A percentile compares a stretch with the other conserved stretches of the same genome.
These are phyloP conservation scores for Conger conger DNA, from an alignment of 2,113 vertebrate genomes.

Conservation along the genomic window DNA sequence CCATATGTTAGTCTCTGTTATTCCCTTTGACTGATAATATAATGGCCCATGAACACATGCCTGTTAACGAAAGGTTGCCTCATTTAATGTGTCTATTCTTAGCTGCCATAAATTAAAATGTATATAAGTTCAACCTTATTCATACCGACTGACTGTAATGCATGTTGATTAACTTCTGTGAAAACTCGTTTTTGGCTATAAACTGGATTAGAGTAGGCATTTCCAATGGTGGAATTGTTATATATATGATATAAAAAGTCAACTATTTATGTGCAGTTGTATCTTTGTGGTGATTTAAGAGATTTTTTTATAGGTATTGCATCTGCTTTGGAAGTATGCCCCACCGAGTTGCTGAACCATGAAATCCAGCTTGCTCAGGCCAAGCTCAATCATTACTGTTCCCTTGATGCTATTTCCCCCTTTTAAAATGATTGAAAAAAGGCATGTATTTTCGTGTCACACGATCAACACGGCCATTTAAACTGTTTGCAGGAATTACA, in stretches of 20 bases:
- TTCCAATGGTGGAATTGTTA: background rate
- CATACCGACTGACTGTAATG: background rate
- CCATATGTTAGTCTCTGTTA: background rate
- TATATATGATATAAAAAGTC: too few species aligned
- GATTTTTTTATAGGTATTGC: conserved; percentile 24
- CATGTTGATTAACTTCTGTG: background rate
- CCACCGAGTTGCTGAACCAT: conserved; percentile 21
- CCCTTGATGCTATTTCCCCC: conserved; percentile 29
- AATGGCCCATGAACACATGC: background rate
- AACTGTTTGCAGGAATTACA: conserved; percentile 23
- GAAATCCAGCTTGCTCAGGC: conserved; percentile 33
- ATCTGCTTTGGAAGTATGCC: conserved; percentile 28
- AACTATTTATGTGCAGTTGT: conserved; percentile 13
- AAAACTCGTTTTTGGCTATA: background rate
- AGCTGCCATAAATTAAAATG: background rate
- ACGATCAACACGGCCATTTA: conserved; percentile 23
- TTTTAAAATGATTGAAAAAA: conserved; percentile 30
- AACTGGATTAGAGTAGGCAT: background rate
- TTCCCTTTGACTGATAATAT: background rate
- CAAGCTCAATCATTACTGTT: conserved; percentile 29
- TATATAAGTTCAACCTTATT: background rate
- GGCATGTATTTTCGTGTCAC: conserved; percentile 29
- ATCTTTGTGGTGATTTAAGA: conserved; percentile 29
- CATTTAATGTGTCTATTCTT: background rate
- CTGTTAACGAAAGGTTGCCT: background rate